Evolutionary conservation across 2,113 vertebrate species (phyloP), one percentile per base, ranked within the genome.

Genomic region (Brachyhypopomus gauderio): DNA sequence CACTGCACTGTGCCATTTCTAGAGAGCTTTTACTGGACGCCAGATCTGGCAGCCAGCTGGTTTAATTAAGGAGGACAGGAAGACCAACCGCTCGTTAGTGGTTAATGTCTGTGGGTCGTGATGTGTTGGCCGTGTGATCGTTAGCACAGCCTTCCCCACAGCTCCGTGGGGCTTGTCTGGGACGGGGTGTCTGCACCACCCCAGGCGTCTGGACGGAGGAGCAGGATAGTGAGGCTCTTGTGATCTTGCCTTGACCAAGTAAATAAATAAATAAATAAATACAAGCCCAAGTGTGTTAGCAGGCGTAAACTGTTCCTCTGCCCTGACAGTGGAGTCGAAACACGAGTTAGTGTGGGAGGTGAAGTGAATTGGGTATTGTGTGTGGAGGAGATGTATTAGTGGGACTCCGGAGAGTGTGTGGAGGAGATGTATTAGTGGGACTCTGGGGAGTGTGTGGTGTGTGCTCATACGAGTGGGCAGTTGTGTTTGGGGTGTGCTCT

Each of bases 391-490:
- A 25, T 4, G 12, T 36, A 11, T 34, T 17, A 56, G 48, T 36
- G 27, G 5, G 25, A n/a, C 19, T 25, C 36, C 48, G 12, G 19
- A 0, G n/a, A 23, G 9, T 23, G 19, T 36, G 63, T 69, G 48
- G 36, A 5, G 56, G 16, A 64, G 5, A 5, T 38, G 64, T 69
- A 14, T 23, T 23, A 70, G 52, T n/a, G 30, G 20, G 30, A 27
- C 23, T 17, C 41, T 55, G n/a, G 20, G 62, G 52, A 8, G 20
- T 78, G 48, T 78, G 30, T 67, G 64, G 17, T 11, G 34, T 60
- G 36, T 71, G 20, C 1, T 66, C 17, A 72, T 66, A 36, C 16
- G 83, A 81, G 77, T 80, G 74, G 83, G 83, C 59, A 7, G 17
- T 3, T 8, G 0, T 8, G 67, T 30, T 67, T 30, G 20, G 36